Percentiles rank a stretch among this genome's conserved stretches.
Evolutionary conservation across 2,113 vertebrate species (phyloP).

Genomic region (Plectropomus leopardus): DNA sequence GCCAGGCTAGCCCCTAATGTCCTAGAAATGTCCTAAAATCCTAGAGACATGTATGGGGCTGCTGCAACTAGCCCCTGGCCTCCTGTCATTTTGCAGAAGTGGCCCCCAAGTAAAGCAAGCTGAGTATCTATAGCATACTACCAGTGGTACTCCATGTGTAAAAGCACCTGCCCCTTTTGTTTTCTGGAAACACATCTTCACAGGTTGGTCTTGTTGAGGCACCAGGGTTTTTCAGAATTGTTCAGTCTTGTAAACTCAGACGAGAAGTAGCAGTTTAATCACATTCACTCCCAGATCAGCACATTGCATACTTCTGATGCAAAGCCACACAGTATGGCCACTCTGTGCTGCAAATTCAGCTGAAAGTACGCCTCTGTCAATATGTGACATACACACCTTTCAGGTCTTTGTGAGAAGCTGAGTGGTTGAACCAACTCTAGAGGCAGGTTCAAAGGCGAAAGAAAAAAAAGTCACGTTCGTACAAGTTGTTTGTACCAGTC

Average conservation of each 20-base stretch:
- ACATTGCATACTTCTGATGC: neutral
- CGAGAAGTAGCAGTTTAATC: neutral
- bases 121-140: no score
- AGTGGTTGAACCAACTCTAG: neutral
- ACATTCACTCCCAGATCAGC: neutral
- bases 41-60: no score
- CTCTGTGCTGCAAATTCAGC: neutral
- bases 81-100: no score
- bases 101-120: no score
- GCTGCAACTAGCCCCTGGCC: no score
- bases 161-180: neutral
- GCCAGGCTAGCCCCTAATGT: no score
- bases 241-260: neutral
- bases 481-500: no score
- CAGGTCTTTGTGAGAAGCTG: no score
- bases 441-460: neutral
- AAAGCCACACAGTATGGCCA: neutral
- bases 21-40: no score
- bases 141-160: no score
- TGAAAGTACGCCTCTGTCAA: neutral
- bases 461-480: neutral
- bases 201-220: neutral
- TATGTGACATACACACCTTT: neutral
- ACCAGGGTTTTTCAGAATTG: neutral
- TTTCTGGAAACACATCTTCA: neutral